phyloP scores from a whole-genome alignment of 2,113 vertebrate genomes.

The Crocuta crocuta region DNA sequence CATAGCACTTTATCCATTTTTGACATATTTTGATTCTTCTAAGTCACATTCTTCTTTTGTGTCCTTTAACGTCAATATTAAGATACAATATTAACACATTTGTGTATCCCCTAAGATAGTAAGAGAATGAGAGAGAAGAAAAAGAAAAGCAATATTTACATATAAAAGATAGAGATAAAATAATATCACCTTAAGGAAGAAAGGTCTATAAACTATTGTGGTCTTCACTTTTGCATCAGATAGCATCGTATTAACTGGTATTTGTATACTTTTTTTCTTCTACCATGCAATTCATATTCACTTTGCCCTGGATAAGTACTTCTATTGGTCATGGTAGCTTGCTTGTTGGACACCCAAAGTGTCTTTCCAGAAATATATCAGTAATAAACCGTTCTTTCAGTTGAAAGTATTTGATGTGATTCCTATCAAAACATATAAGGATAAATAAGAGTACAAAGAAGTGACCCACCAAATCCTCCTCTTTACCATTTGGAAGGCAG shows the following conservation, averaged over 20 bases:
- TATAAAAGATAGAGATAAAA: background rate
- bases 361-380: background rate
- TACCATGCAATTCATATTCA: background rate
- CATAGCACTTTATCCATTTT: background rate
- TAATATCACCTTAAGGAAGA: background rate
- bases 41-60: background rate
- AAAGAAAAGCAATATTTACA: background rate
- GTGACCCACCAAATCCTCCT: background rate
- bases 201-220: background rate
- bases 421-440: background rate
- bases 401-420: background rate
- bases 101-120: background rate
- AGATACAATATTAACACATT: background rate
- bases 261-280: background rate
- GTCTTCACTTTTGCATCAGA: background rate
- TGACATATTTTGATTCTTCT: background rate
- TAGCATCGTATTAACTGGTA: background rate
- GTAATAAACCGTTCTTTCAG: background rate
- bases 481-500: conserved; percentile 85
- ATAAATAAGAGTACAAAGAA: background rate
- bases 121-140: background rate
- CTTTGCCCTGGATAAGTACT: background rate
- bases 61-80: background rate
- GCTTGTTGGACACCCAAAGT: background rate
- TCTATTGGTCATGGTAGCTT: background rate